Evolutionary conservation across 1,140 invertebrate species (phyloP), one percentile per base, ranked within the genome.

Genomic region (Drosophila sturtevanti): DNA sequence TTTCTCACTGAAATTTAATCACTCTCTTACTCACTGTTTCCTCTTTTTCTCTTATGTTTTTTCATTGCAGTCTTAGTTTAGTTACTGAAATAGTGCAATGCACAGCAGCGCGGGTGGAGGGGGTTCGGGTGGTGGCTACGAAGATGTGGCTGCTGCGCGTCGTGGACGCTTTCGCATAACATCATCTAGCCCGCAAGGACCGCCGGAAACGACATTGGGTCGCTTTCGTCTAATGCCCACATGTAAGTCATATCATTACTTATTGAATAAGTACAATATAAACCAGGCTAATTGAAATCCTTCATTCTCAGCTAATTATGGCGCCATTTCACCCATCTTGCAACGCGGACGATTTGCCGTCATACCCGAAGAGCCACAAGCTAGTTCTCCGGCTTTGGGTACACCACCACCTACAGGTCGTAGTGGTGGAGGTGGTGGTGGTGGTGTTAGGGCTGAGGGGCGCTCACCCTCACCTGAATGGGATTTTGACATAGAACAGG

Each of bases 401-500:
- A 91, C 87, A 2, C 81, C 85, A 4, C 81, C 89, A 1, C 66
- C 76, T 6, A 73, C 72, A 1, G 76, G 78, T 12, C 73, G 62
- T 44, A 35, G 16, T 16, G 41, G 41, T 48, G 4, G 12, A 14
- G 12, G 12, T 14, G 37, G 37, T 38, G 37, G 37, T 16, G 16
- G 7, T 21, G 41, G 18, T 6, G 41, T 16, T 3, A 48, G 41
- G 9, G 0, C 70, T n/a, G 67, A 66, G 41, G 31, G 68, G 6
- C 89, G 91, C 37, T 91, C 90, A 16, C 91, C 90, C 51, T 91
- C 91, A 22, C 91, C 91, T 5, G 91, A 92, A 62, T 92, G 91
- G 91, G 91, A 92, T 68, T 92, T 92, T 54, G 90, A 92, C 67
- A 91, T 91, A 64, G 91, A 92, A 37, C 90, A 91, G 89, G 91